Evolutionary conservation across 1,140 invertebrate genomes (phyloP).

Genomic region (Oncopeltus fasciatus): DNA sequence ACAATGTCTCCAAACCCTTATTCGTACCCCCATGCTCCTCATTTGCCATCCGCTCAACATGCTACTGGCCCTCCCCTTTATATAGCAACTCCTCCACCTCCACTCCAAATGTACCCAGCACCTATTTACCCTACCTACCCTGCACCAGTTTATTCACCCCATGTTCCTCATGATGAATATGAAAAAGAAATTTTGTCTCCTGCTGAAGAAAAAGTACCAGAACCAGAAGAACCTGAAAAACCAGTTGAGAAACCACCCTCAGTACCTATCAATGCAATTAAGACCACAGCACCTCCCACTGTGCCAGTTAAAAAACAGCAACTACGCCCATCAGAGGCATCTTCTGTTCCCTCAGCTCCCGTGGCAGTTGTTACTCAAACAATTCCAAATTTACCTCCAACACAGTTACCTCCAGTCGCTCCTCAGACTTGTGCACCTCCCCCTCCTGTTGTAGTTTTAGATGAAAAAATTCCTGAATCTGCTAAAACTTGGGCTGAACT

Average conservation of each 20-base stretch:
- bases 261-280: slow-evolving; percentile 10
- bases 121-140: background rate
- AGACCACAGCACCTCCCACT: slow-evolving; percentile 2
- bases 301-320: slow-evolving; percentile 4
- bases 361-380: background rate
- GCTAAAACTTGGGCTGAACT: background rate
- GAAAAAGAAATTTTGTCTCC: background rate
- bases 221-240: background rate
- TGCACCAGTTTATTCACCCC: background rate
- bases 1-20: slow-evolving; percentile 3
- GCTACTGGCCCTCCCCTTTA: slow-evolving; percentile 5
- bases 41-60: slow-evolving; percentile 10
- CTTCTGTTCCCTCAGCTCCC: background rate
- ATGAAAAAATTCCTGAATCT: background rate
- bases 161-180: background rate
- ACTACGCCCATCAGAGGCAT: background rate
- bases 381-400: background rate
- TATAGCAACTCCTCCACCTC: slow-evolving; percentile 1
- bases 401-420: background rate
- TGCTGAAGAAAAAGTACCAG: background rate
- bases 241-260: slow-evolving; percentile 2
- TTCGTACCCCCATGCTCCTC: background rate
- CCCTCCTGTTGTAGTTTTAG: background rate
- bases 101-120: background rate
- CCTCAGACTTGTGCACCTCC: background rate